Conservation (phyloP, 2,797 vertebrate species). For the Microctenopoma lineatum region DNA sequence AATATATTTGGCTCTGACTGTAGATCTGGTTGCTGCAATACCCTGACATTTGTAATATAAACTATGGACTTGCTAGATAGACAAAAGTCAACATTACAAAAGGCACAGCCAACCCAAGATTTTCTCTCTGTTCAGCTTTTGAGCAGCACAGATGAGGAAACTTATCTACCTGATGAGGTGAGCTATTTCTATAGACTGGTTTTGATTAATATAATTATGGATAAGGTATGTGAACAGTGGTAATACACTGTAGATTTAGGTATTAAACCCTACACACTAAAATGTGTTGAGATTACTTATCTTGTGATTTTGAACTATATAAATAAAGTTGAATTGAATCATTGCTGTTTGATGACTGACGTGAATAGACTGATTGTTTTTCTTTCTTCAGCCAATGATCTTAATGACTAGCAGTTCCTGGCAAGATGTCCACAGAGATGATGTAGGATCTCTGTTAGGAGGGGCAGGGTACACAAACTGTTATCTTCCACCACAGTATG, state of each 20-base stretch:
- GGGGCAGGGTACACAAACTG: slow-evolving; percentile 67
- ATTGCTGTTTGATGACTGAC: too few species aligned
- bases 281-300: too few species aligned
- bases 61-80: not conserved
- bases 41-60: not conserved
- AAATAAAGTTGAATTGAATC: not conserved
- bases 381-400: slow-evolving; percentile 66
- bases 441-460: slow-evolving; percentile 62
- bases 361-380: not conserved
- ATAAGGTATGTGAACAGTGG: not conserved
- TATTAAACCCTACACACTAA: too few species aligned
- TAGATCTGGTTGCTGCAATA: not conserved
- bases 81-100: not conserved
- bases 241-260: not conserved
- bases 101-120: not conserved
- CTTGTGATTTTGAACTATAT: too few species aligned
- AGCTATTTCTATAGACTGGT: not conserved
- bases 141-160: slow-evolving; percentile 79
- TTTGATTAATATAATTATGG: not conserved
- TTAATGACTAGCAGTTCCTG: slow-evolving; percentile 59
- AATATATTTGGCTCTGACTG: not conserved
- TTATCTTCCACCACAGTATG: slow-evolving; percentile 53
- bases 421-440: slow-evolving; percentile 57
- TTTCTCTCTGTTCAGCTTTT: slow-evolving; percentile 70
- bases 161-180: slow-evolving; percentile 76